Conservation (phyloP, 2,888 invertebrate species). For the Gortyna flavago region DNA sequence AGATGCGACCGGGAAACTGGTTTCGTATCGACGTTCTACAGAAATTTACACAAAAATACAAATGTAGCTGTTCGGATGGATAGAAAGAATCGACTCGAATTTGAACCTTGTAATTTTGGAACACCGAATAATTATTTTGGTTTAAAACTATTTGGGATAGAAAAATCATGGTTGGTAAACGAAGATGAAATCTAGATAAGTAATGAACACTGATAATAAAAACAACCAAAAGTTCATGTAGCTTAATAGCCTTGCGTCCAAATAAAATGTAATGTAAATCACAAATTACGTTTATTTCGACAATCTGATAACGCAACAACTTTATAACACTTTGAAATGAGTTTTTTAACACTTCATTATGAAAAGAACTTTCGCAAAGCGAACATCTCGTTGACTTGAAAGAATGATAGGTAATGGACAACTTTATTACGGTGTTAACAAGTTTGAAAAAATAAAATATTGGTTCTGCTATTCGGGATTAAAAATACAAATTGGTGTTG, state of each 20-base stretch:
- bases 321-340: slow-evolving; percentile 58
- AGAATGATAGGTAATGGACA: slow-evolving; percentile 78
- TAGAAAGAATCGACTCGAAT: slow-evolving; percentile 24
- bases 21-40: slow-evolving; percentile 74
- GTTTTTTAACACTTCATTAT: slow-evolving; percentile 63
- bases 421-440: slow-evolving; percentile 78
- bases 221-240: slow-evolving; percentile 64
- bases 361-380: slow-evolving; percentile 66
- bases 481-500: slow-evolving; percentile 74
- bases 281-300: slow-evolving; percentile 65
- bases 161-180: slow-evolving; percentile 24
- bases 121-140: background rate
- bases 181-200: slow-evolving; percentile 54
- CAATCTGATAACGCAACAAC: slow-evolving; percentile 58
- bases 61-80: slow-evolving; percentile 44
- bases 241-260: slow-evolving; percentile 33
- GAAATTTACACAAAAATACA: slow-evolving; percentile 69
- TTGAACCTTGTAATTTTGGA: slow-evolving; percentile 48
- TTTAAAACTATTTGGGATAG: slow-evolving; percentile 7
- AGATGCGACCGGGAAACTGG: slow-evolving; percentile 72
- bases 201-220: slow-evolving; percentile 59
- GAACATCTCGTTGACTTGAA: slow-evolving; percentile 67
- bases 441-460: slow-evolving; percentile 67
- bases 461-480: slow-evolving; percentile 62
- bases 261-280: slow-evolving; percentile 58